Percentiles rank a stretch among this genome's conserved stretches.
Evolutionary conservation across 2,797 vertebrate species (phyloP).

Genomic region (Sebastes variabilis): DNA sequence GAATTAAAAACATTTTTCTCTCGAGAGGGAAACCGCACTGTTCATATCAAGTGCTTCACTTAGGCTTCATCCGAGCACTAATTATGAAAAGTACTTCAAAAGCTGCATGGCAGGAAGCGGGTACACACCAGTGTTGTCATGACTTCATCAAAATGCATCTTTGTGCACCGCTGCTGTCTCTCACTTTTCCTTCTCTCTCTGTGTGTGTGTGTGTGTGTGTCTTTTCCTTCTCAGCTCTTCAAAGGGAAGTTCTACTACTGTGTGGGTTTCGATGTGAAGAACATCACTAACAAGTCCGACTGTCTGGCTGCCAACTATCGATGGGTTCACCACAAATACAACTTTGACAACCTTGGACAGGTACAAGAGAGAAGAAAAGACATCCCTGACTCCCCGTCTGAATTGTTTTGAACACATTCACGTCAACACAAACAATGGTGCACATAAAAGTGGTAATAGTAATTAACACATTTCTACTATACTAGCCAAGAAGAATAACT

Average conservation of each 20-base stretch:
- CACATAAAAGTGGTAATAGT: neutral
- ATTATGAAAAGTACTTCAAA: constrained; percentile 56
- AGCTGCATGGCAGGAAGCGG: neutral
- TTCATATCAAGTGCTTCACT: constrained; percentile 6
- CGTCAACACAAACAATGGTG: neutral
- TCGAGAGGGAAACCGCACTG: neutral
- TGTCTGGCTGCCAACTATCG: constrained; percentile 91
- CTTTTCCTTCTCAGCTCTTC: constrained; percentile 86
- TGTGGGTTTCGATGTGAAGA: constrained; percentile 91
- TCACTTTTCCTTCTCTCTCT: neutral
- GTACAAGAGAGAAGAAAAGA: constrained; percentile 66
- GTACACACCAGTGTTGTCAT: neutral
- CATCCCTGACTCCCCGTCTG: neutral
- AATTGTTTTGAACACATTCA: neutral
- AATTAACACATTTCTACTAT: neutral
- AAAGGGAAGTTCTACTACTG: constrained; percentile 99
- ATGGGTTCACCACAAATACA: constrained; percentile 98
- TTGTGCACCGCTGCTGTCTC: neutral
- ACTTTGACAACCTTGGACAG: constrained; percentile 98
- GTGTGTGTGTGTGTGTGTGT: constrained; percentile 12
- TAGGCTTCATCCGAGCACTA: constrained; percentile 19
- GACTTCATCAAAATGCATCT: constrained; percentile 18
- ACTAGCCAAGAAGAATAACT: neutral
- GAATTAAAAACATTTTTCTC: constrained; percentile 34
- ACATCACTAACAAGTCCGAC: constrained; percentile 95